Evolutionary conservation across 2,113 vertebrate genomes (phyloP), one percentile per base, ranked within the genome.

Genomic region (Oreotrochilus melanogaster): DNA sequence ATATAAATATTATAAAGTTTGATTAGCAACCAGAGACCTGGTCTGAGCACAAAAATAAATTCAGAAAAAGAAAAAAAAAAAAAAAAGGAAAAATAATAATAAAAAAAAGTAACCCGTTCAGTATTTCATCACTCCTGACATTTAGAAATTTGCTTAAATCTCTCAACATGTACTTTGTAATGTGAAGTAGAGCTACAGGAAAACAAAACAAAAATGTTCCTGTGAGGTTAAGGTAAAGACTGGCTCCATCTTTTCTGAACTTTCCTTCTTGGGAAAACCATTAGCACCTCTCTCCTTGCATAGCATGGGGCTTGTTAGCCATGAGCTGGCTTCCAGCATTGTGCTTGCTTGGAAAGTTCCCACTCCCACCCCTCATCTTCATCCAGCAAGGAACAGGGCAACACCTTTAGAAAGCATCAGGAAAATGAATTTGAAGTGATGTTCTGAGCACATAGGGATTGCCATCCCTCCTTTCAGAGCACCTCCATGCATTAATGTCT

Each of bases 401-500:
- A 56, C 14, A 62, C 43, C 42, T 71, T 76, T 2, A 50, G 48
- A 31, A 60, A 57, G 21, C 35, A 7, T 10, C 8, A 69, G n/a
- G 60, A 54, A 84, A 82, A 23, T 31, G 33, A 61, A 47, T 53
- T 8, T 21, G 33, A 35, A 53, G 33, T 6, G 27, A 30, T 8
- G n/a, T 24, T 69, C 48, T 42, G 37, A 54, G 42, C 75, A 65
- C 4, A 0, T 1, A 10, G 18, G 6, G 30, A 16, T 1, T 17
- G 69, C 18, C 47, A 4, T 5, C 35, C 31, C 83, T 66, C 47
- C 56, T 48, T 37, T 37, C 69, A 56, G 57, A 28, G 4, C 64
- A 62, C 11, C 57, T 37, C 62, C 1, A 1, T 4, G 13, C 37
- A 5, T 21, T 13, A 4, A 1, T 7, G 25, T 1, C 60, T 7